Base-by-base conservation (phyloP, 2,797 vertebrate genomes). In the Rhabdomys pumilio region DNA sequence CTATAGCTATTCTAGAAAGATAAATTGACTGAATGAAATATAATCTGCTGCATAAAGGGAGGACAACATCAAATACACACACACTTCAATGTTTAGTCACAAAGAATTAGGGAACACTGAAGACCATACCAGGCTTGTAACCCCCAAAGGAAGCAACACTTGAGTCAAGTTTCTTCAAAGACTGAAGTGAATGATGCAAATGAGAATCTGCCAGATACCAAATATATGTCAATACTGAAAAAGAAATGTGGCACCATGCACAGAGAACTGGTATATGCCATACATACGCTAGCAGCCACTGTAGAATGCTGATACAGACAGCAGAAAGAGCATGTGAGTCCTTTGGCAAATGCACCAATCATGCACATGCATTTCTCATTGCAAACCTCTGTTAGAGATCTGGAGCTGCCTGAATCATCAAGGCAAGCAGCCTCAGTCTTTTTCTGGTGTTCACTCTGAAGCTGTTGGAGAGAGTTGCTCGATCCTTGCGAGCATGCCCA, bases 111-210 rank as follows among this genome's bases (percentile, higher is more conserved):
- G n/a, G 2, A 88, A 65, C 29, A 67, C 38, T 81, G 17, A 59
- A 72, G 44, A 61, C 31, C 59, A 34, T 55, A 6, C 47, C 26
- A 53, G 41, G 22, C 26, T 79, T 83, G 47, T 41, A 69, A 93
- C 4, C 1, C 4, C 2, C 1, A 2, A 79, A 13, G 53, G 24
- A 93, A 73, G 61, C 26, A 47, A 44, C 15, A 77, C n/a, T 59
- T 85, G 3, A 4, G 8, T 59, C n/a, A 87, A 93, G 44, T 92
- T 34, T 73, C 86, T 89, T 93, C 63, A 79, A 79, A 73, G 53
- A 87, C 63, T 20, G 22, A 89, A 93, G 29, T 22, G 79, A 4
- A 93, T 34, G 44, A 3, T 67, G 22, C 1, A 86, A 73, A 53
- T 3, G 4, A 2, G 41, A 83, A 11, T 0, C 1, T 61, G 29